Evolutionary conservation across 2,113 vertebrate genomes (phyloP), one percentile per base, ranked within the genome.

Genomic region (Fregetta grallaria): DNA sequence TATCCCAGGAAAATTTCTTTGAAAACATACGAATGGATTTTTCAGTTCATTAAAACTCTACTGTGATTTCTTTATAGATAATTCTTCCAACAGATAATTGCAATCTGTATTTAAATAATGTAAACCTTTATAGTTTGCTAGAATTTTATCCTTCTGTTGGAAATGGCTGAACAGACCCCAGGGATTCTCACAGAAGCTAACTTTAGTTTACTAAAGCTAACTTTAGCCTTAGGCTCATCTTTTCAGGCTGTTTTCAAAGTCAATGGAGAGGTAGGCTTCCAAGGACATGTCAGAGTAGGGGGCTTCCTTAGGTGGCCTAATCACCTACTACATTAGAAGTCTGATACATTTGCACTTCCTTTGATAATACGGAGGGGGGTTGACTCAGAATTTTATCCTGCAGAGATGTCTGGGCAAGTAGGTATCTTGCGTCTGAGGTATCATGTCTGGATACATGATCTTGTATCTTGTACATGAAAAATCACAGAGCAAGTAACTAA

Each of bases 21-120:
- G 83, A 91, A 96, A 95, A 87, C 36, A 81, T 19, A 55, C 50
- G 14, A 95, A 92, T 63, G 56, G 44, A 84, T 87, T 94, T 95
- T 96, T 87, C n/a, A 62, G 65, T 78, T 92, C 65, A 52, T 94
- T 95, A 84, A 94, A 95, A 81, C 6, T 50, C 67, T 89, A 29
- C 15, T 49, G 38, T 59, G 42, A 89, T 89, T 91, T 94, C 83
- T 92, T 77, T 44, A 71, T 11, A 91, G 65, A 75, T 86, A 59
- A 30, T 67, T 94, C 50, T 89, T 91, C 49, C 47, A 52, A 44
- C 11, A 91, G 65, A 36, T 85, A 95, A 84, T 91, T 94, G 72
- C 18, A 95, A 89, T 49, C 6, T 95, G 25, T 84, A 81, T 67
- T 77, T 81, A 92, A 91, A 86, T 56, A 55, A 62, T 77, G 10